Percentiles rank a stretch among this genome's conserved stretches.
Evolutionary conservation across 2,113 vertebrate genomes (phyloP).

Genomic region (Micromys minutus): DNA sequence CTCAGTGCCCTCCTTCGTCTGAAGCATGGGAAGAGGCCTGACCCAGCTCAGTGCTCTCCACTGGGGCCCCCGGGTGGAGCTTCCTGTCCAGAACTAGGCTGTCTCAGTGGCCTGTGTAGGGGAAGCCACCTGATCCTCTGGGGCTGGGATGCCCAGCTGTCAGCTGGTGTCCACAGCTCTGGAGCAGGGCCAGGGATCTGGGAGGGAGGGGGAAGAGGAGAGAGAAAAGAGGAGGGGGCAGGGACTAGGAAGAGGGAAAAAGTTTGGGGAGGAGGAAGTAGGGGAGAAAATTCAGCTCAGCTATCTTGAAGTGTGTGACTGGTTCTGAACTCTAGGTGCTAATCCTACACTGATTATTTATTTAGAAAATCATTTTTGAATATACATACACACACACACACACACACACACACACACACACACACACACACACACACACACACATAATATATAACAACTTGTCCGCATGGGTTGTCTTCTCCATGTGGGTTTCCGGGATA

Average conservation of each 20-base stretch:
- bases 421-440: too few relatives aligned
- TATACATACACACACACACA: too few relatives aligned
- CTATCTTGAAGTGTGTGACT: neutral
- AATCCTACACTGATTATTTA: neutral
- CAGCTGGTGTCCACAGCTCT: slow-evolving; percentile 56
- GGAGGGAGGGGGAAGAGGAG: neutral
- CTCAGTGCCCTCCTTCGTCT: neutral
- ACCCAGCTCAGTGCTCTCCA: neutral
- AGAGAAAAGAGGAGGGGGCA: neutral
- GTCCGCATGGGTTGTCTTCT: neutral
- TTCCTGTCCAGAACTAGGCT: neutral
- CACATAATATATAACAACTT: too few relatives aligned
- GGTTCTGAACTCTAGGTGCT: neutral
- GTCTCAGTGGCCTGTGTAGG: neutral
- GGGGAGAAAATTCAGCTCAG: neutral
- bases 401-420: too few relatives aligned
- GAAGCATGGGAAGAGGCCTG: neutral
- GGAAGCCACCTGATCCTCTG: slow-evolving; percentile 74
- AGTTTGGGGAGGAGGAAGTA: neutral
- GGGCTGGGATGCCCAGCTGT: slow-evolving; percentile 70
- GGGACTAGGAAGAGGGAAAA: neutral
- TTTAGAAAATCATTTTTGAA: too few relatives aligned
- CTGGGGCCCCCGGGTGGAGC: neutral
- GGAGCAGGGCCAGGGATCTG: slow-evolving; percentile 29
- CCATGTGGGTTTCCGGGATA: neutral